Conservation (phyloP, 2,797 vertebrate species). For the Neopelma chrysocephalum region DNA sequence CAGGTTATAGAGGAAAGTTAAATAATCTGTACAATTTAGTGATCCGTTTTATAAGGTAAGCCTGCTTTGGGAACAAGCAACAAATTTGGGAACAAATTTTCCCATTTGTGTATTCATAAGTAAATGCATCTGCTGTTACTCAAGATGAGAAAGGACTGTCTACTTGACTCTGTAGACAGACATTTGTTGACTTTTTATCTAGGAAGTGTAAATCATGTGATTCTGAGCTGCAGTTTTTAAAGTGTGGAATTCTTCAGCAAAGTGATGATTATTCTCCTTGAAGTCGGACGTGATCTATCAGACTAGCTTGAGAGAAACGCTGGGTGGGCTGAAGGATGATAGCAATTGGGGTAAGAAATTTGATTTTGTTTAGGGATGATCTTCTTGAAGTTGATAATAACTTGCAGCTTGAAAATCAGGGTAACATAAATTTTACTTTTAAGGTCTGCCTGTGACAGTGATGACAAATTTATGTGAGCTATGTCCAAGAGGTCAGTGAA, state of each 20-base stretch:
- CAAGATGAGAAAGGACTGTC: background rate
- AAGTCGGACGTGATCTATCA: background rate
- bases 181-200: background rate
- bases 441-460: background rate
- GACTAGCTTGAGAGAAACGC: background rate
- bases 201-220: rapidly evolving
- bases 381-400: background rate
- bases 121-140: background rate
- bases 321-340: background rate
- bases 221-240: background rate
- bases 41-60: background rate
- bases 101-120: background rate
- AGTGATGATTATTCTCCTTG: background rate
- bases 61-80: background rate
- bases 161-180: background rate
- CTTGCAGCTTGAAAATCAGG: background rate
- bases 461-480: background rate
- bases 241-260: background rate
- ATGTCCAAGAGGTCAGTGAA: background rate
- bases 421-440: background rate
- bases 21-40: background rate
- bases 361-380: background rate
- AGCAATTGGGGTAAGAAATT: background rate
- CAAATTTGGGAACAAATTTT: too few relatives aligned
- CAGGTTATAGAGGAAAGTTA: background rate